A percentile compares a stretch with the other conserved stretches of the same genome.
Conservation (phyloP, 2,797 vertebrate species). For the Fistularia commersonii region DNA sequence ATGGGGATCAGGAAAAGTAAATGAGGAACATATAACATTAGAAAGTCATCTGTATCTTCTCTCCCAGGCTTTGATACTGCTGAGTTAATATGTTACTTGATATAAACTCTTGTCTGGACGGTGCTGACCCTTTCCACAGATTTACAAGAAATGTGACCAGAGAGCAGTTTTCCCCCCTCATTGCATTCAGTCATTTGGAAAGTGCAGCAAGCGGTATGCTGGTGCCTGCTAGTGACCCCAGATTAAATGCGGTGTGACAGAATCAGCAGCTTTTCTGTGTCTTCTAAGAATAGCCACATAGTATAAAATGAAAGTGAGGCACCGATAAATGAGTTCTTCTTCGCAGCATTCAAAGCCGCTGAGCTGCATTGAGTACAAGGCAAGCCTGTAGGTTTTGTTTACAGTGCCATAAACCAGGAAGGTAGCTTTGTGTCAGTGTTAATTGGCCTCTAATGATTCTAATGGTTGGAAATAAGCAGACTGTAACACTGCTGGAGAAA, state of each 20-base stretch:
- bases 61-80: too few relatives aligned
- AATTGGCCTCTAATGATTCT: constrained; percentile 72
- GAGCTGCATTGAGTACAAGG: constrained; percentile 31
- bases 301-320: background rate
- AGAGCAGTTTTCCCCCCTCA: background rate
- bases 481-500: constrained; percentile 28
- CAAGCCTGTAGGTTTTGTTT: constrained; percentile 60
- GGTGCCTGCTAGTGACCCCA: constrained; percentile 3
- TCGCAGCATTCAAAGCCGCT: constrained; percentile 20
- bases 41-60: too few relatives aligned
- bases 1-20: background rate
- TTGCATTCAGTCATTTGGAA: constrained; percentile 1
- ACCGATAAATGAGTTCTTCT: constrained; percentile 29
- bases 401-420: constrained; percentile 67
- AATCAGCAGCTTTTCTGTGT: constrained; percentile 9
- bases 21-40: too few relatives aligned
- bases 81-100: constrained; percentile 49
- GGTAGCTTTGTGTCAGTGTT: constrained; percentile 65
- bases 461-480: constrained; percentile 58
- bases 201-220: background rate
- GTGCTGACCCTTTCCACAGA: background rate
- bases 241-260: constrained; percentile 1
- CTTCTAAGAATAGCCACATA: constrained; percentile 3
- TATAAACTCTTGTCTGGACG: constrained; percentile 22
- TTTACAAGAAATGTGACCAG: constrained; percentile 18